These are phyloP conservation scores for Pogonomyrmex californicus DNA, from an alignment of 1,140 invertebrate genomes.

Conservation along the genomic window DNA sequence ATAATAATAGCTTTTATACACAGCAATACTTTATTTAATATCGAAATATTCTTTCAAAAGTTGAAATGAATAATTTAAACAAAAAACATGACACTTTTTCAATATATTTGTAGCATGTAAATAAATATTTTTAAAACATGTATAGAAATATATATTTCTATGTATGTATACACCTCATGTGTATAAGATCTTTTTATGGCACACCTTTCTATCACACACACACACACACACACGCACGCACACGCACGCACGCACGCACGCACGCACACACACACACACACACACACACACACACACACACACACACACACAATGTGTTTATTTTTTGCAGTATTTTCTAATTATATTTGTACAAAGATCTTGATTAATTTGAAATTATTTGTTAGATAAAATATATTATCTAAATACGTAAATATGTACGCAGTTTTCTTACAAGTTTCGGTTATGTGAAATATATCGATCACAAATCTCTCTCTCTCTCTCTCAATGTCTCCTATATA, in stretches of 20 bases:
- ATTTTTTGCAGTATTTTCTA: not conserved
- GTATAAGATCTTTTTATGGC: not conserved
- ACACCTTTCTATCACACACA: not conserved
- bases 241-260: no score
- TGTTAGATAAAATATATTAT: not conserved
- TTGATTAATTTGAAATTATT: not conserved
- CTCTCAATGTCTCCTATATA: not conserved
- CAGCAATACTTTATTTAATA: not conserved
- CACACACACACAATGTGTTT: not conserved
- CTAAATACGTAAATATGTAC: not conserved
- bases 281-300: no score
- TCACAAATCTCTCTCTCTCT: slow-evolving; percentile 4
- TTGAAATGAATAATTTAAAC: not conserved
- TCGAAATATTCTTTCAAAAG: not conserved
- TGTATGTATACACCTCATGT: not conserved
- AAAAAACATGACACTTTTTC: not conserved
- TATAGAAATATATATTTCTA: not conserved
- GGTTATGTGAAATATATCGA: not conserved
- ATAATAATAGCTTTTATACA: not conserved
- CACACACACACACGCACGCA: no score
- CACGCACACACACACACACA: not conserved
- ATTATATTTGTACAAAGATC: not conserved
- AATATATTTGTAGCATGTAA: not conserved
- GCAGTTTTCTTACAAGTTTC: not conserved
- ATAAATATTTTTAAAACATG: not conserved